Percentiles rank a stretch among this genome's conserved stretches.
Conservation (phyloP, 2,888 invertebrate genomes). For the Drosophila nr. medialis region DNA sequence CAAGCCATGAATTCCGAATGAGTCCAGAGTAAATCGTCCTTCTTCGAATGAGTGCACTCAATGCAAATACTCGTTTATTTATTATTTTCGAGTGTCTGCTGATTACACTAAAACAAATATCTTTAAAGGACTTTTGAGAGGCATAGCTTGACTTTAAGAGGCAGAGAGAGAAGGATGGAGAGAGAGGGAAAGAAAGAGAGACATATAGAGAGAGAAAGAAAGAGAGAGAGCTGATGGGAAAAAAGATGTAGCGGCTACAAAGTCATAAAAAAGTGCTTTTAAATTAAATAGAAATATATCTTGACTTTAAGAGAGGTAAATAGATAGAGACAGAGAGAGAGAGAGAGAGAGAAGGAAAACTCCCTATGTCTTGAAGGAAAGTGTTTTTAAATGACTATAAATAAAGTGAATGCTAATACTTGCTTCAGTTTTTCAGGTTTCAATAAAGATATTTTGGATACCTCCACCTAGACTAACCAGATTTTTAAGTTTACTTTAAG, state of each 20-base stretch:
- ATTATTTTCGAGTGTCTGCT: conserved; percentile 24
- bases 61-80: conserved; percentile 30
- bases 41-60: conserved; percentile 28
- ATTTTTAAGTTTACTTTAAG: background rate
- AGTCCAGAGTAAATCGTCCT: conserved; percentile 22
- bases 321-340: background rate
- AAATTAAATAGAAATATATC: background rate
- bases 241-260: background rate
- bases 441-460: too few relatives aligned
- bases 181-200: background rate
- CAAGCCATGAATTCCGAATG: conserved; percentile 33
- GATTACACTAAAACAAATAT: conserved; percentile 29
- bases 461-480: background rate
- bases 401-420: too few relatives aligned
- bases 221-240: background rate
- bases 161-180: too few relatives aligned
- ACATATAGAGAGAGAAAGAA: background rate
- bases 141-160: background rate
- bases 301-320: background rate
- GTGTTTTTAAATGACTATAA: too few relatives aligned
- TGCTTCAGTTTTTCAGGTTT: too few relatives aligned
- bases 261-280: background rate
- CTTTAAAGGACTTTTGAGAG: conserved; percentile 11
- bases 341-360: background rate
- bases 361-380: too few relatives aligned